Percentiles rank a stretch among this genome's conserved stretches.
Conservation (phyloP, 2,888 invertebrate genomes). For the Cartodere bifasciata region DNA sequence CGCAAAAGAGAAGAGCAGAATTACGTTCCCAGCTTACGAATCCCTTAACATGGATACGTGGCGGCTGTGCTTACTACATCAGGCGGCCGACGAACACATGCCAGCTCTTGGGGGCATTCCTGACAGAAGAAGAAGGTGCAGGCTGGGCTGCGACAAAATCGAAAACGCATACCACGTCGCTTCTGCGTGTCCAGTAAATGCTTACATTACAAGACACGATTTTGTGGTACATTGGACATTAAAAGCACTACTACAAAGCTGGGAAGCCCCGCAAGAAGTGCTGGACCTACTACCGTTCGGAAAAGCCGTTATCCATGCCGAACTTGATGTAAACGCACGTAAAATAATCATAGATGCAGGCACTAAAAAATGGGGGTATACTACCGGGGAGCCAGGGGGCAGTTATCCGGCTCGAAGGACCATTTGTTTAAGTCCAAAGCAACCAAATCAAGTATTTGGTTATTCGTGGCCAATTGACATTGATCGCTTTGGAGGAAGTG, state of each 20-base stretch:
- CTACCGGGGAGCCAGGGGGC: too few species aligned
- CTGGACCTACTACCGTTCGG: slow-evolving; percentile 6
- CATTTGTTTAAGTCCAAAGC: too few species aligned
- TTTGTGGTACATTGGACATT: slow-evolving; percentile 13
- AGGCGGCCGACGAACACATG: slow-evolving; percentile 15
- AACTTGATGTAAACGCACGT: too few species aligned
- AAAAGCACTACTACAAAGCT: slow-evolving; percentile 7
- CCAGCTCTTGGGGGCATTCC: slow-evolving; percentile 11
- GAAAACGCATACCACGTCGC: slow-evolving; percentile 16
- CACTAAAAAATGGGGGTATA: too few species aligned
- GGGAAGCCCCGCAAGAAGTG: slow-evolving; percentile 5
- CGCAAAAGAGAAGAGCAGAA: slow-evolving; percentile 4
- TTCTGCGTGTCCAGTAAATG: slow-evolving; percentile 10
- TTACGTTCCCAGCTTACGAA: slow-evolving; percentile 11
- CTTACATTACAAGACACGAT: slow-evolving; percentile 15
- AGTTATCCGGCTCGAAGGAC: too few species aligned
- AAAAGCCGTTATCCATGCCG: slow-evolving; percentile 3
- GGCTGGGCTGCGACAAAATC: slow-evolving; percentile 10
- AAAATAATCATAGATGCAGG: too few species aligned
- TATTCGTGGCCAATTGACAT: too few species aligned
- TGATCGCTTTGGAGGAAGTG: too few species aligned
- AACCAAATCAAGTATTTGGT: too few species aligned
- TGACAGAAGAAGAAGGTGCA: slow-evolving; percentile 7
- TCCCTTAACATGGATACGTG: slow-evolving; percentile 11
- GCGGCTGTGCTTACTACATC: slow-evolving; percentile 11